A percentile compares a stretch with the other conserved stretches of the same genome.
phyloP scores from a whole-genome alignment of 2,797 vertebrate genomes.

The Thunnus albacares region DNA sequence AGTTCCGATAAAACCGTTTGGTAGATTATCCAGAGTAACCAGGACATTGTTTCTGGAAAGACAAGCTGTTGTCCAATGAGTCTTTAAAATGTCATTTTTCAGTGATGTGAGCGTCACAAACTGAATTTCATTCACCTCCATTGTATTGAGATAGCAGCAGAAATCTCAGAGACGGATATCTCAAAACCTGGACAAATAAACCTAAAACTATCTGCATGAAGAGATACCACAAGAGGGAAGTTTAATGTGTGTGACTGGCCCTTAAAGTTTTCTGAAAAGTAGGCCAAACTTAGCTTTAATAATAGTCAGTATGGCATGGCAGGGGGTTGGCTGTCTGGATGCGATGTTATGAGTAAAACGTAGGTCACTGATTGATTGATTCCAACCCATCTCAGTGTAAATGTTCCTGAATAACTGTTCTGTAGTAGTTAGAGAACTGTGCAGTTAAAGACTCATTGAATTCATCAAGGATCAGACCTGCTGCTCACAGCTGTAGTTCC shows the following conservation, averaged over 20 bases:
- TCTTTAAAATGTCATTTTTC: neutral
- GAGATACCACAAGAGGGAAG: neutral
- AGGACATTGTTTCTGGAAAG: neutral
- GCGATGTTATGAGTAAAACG: neutral
- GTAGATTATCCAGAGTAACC: neutral
- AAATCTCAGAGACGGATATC: too few relatives aligned
- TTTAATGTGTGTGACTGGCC: neutral
- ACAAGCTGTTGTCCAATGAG: neutral
- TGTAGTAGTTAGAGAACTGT: neutral
- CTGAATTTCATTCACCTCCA: too few relatives aligned
- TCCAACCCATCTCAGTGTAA: neutral
- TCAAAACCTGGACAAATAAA: too few relatives aligned
- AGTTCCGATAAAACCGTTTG: neutral
- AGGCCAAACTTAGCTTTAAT: neutral
- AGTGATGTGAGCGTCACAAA: too few relatives aligned
- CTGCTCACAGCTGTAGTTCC: constrained; percentile 9
- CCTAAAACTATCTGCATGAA: too few relatives aligned
- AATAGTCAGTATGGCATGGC: neutral
- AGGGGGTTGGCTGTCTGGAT: neutral
- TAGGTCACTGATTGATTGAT: neutral
- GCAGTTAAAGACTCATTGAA: neutral
- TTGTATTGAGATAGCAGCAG: too few relatives aligned
- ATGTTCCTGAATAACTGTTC: neutral
- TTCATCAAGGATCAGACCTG: neutral
- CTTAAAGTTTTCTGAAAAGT: neutral